Conservation (phyloP, 2,888 invertebrate genomes). For the Camptogramma bilineatum region DNA sequence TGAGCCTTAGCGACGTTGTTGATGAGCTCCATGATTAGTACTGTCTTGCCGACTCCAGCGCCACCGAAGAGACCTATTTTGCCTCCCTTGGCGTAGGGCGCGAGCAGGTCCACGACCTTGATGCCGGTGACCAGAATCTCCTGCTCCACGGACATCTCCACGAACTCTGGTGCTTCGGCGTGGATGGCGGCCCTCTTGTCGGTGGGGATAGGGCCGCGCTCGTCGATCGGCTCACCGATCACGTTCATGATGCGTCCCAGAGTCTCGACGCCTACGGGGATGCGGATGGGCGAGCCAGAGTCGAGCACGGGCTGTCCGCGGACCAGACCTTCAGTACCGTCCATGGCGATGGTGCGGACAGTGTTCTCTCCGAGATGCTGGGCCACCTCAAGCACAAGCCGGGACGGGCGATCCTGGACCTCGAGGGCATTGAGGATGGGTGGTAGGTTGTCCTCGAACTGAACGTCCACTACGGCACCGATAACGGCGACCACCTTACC, state of each 20-base stretch:
- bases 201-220: constrained; percentile 94
- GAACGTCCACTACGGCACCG: constrained; percentile 99
- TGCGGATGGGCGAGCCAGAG: constrained; percentile 94
- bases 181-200: constrained; percentile 93
- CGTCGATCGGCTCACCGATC: constrained; percentile 94
- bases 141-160: constrained; percentile 96
- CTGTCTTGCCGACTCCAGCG: constrained; percentile 98
- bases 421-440: constrained; percentile 98
- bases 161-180: constrained; percentile 95
- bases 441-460: constrained; percentile 96
- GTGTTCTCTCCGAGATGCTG: constrained; percentile 97
- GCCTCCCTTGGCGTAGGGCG: constrained; percentile 97
- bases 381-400: constrained; percentile 94
- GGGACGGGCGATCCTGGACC: constrained; percentile 92
- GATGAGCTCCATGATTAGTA: constrained; percentile 98
- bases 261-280: constrained; percentile 96
- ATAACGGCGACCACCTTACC: constrained; percentile 97
- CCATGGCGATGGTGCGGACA: constrained; percentile 97
- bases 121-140: constrained; percentile 97
- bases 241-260: constrained; percentile 98
- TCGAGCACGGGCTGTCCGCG: constrained; percentile 94
- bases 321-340: constrained; percentile 95
- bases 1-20: constrained; percentile 98
- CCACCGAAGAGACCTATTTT: constrained; percentile 98
- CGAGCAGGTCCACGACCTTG: constrained; percentile 96